phyloP scores from a whole-genome alignment of 2,797 vertebrate genomes.

The Podarcis lilfordi region DNA sequence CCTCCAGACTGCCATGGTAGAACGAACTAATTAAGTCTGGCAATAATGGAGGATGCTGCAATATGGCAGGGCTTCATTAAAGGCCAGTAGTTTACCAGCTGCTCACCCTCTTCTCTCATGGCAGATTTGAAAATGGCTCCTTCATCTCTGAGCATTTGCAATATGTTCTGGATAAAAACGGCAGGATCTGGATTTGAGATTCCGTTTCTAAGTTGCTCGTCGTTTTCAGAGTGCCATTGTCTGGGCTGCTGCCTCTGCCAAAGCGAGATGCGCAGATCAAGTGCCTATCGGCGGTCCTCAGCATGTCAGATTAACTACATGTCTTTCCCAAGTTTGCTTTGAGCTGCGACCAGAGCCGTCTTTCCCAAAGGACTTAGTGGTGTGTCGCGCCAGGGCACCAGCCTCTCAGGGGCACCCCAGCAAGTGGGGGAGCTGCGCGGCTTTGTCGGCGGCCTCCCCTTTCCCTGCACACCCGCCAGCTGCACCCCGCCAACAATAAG shows the following conservation, averaged over 20 bases:
- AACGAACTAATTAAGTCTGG: slow-evolving; percentile 64
- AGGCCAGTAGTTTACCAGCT: slow-evolving; percentile 70
- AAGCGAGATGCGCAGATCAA: slow-evolving; percentile 2
- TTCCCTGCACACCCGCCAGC: no score
- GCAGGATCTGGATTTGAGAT: slow-evolving; percentile 63
- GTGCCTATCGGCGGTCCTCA: not conserved
- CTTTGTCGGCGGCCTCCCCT: no score
- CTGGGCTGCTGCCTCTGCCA: not conserved
- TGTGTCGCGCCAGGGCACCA: no score
- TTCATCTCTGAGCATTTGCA: slow-evolving; percentile 61
- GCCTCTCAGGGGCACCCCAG: no score
- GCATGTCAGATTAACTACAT: not conserved
- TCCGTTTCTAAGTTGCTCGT: slow-evolving; percentile 58
- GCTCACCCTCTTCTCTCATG: slow-evolving; percentile 60
- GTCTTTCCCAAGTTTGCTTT: slow-evolving; percentile 18
- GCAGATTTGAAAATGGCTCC: slow-evolving; percentile 49
- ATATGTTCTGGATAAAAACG: slow-evolving; percentile 62
- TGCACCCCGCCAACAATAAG: no score
- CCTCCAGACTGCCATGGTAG: slow-evolving; percentile 59
- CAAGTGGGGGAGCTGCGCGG: no score
- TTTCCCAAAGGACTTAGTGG: no score
- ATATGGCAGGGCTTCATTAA: slow-evolving; percentile 62
- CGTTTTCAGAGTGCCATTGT: slow-evolving; percentile 38
- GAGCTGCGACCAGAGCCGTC: not conserved
- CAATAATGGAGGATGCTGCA: slow-evolving; percentile 59